phyloP scores from a whole-genome alignment of 1,140 invertebrate genomes.

The Mizuhopecten yessoensis region DNA sequence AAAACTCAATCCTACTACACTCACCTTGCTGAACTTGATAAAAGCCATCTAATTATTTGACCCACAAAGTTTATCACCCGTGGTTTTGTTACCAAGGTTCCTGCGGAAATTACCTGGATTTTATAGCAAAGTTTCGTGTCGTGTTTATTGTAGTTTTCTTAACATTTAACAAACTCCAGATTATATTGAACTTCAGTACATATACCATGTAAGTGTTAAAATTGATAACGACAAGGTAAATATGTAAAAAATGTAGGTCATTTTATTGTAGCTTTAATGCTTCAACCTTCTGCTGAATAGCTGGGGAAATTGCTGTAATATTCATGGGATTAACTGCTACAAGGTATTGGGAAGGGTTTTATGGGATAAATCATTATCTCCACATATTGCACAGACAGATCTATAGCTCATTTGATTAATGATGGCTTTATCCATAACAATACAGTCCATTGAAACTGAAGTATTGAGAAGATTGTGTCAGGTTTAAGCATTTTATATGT shows the following conservation, averaged over 20 bases:
- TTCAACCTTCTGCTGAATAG: not conserved
- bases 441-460: not conserved
- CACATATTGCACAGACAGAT: not conserved
- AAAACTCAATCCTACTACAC: too few relatives aligned
- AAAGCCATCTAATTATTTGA: not conserved
- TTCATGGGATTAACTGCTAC: not conserved
- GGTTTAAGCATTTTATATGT: not conserved
- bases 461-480: not conserved
- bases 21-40: not conserved
- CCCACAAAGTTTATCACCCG: not conserved
- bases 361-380: not conserved
- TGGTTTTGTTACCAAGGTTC: not conserved
- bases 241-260: not conserved
- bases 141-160: constrained; percentile 2
- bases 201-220: constrained; percentile 16
- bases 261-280: not conserved
- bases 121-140: not conserved
- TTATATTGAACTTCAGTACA: constrained; percentile 8
- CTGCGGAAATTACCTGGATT: not conserved
- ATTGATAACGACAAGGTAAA: not conserved
- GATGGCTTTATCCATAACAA: not conserved
- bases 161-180: not conserved
- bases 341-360: not conserved
- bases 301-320: not conserved
- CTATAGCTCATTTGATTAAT: not conserved